Base-by-base conservation (phyloP, 2,888 invertebrate species). In the Antheraea assamensis region DNA sequence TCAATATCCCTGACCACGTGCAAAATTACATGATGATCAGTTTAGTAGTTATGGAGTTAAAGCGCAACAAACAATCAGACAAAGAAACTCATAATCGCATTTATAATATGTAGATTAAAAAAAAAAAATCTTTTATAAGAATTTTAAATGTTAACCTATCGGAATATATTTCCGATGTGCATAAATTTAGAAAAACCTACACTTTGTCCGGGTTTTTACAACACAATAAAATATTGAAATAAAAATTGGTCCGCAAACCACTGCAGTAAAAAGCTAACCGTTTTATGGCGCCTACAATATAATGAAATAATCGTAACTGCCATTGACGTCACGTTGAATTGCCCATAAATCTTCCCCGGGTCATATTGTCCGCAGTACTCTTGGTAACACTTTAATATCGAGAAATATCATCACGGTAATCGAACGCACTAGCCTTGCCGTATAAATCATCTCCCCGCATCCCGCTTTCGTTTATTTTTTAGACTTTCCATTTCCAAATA, bases 401-500 rank as follows among this genome's bases (percentile, higher is more conserved):
- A 92, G 92, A 93, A 94, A 93, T 94, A 94, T 93, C 93, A 94
- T 94, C 90, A 87, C 90, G 90, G 90, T 94, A 94, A 94, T 93
- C 93, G 94, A 91, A 92, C 88, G 88, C 88, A 91, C 90, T 92
- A 90, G 90, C 90, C 88, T 83, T 88, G 86, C 83, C 85, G 85
- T 85, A 93, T 94, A 94, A 94, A 94, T 94, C 94, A 94, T 87
- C 79, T 85, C 89, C 90, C 92, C 90, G 90, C 88, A 83, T 87
- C 86, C 85, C 83, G 80, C 87, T 90, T 90, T 91, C 93, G 92
- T 91, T 93, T 92, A 93, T 93, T 94, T 94, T 94, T 94, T 92
- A 94, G 92, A 94, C 89, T 94, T 93, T 94, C 94, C 93, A 93
- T 94, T 94, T 91, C 93, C 92, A 94, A 94, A 94, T 94, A 94